Evolutionary conservation across 2,113 vertebrate genomes (phyloP).

Genomic region (Psammodynastes pulverulentus): DNA sequence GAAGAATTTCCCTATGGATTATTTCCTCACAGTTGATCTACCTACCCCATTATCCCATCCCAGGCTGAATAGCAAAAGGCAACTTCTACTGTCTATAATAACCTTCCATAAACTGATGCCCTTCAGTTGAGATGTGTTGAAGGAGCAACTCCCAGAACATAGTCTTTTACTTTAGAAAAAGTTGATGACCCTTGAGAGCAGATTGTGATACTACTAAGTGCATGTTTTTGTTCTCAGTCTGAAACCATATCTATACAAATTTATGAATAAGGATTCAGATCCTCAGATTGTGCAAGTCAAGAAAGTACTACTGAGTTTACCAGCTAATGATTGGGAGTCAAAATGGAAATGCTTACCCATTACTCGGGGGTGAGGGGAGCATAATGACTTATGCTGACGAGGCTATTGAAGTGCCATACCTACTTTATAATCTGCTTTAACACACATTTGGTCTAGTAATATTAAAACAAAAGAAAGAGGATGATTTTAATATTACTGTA

Average conservation of each 20-base stretch:
- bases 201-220: neutral
- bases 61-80: neutral
- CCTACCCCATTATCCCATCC: neutral
- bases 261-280: neutral
- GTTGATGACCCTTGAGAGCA: neutral
- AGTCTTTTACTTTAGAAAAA: neutral
- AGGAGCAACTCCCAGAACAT: neutral
- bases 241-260: conserved; percentile 4
- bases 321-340: conserved; percentile 14
- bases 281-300: conserved; percentile 18
- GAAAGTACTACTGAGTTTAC: neutral
- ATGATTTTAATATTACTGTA: fast-evolving
- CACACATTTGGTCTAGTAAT: neutral
- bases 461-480: neutral
- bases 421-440: neutral
- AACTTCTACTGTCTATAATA: neutral
- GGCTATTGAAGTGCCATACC: neutral
- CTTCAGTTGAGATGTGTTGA: neutral
- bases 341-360: conserved; percentile 28
- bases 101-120: neutral
- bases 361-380: conserved; percentile 7
- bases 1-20: neutral
- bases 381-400: neutral
- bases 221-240: conserved; percentile 16
- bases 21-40: neutral